Base-by-base conservation (phyloP, 2,888 invertebrate genomes). In the Nezara viridula region DNA sequence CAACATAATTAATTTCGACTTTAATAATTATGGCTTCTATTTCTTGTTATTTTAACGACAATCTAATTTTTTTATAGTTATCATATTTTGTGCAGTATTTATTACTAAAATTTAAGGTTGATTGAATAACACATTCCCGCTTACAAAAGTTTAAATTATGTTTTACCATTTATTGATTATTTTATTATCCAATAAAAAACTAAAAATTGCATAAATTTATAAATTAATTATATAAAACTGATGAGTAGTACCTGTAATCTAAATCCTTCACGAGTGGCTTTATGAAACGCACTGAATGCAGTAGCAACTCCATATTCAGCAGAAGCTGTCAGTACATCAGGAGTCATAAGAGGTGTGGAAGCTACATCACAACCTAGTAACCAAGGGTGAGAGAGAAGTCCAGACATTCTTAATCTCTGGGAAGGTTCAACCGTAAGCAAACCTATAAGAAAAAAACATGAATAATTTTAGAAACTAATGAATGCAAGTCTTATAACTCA, bases 371-470 rank as follows among this genome's bases (percentile, higher is more conserved):
- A 92, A 24, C 93, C 93, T 60, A 93, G 92, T 85, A 96, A 93
- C 97, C 97, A 97, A 47, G 94, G 93, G 92, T 96, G 96, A n/a
- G 93, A 93, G 21, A 95, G 93, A 89, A 98, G 93, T 90, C 96
- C 95, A 40, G 93, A 92, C 93, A 97, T 95, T 9, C 95, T 95
- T 90, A 97, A 93, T 87, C 98, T 94, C 90, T 95, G 94, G 81
- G 94, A 93, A 0, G 97, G 96, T 92, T 98, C 96, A 12, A 97
- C 96, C 0, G 96, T 96, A 87, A 98, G 93, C 89, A 98, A 93
- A 0, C 96, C 96, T 94, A 91, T n/a, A n/a, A 89, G 0, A 47
- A n/a, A 49, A 50, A 55, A 50, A 86, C 5, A 16, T 16, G 10
- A 55, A 14, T n/a, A 60, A 32, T 73, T 73, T 55, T 66, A 27